These are phyloP conservation scores for Tinamus guttatus DNA, from an alignment of 2,113 vertebrate genomes.

Conservation along the genomic window DNA sequence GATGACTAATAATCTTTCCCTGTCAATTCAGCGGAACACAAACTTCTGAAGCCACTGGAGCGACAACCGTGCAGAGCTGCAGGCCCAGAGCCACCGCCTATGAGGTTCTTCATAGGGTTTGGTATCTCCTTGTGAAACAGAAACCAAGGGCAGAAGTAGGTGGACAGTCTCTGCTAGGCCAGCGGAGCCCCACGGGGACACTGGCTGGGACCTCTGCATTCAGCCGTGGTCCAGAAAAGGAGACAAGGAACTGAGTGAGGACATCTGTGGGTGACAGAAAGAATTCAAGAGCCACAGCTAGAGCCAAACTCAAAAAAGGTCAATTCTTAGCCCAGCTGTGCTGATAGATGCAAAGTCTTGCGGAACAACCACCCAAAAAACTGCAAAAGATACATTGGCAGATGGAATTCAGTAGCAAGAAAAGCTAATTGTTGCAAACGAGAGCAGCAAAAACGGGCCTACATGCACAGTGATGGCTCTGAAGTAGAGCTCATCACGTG, in stretches of 20 bases:
- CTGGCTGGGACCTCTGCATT: background rate
- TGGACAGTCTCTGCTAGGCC: background rate
- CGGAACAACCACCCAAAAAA: background rate
- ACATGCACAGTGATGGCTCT: background rate
- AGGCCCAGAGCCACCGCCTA: background rate
- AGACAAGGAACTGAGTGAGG: background rate
- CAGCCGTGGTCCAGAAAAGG: background rate
- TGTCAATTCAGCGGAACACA: background rate
- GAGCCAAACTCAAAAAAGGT: background rate
- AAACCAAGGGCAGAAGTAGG: background rate
- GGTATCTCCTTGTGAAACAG: background rate
- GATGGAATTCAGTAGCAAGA: background rate
- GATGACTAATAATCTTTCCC: background rate
- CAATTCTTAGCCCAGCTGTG: background rate
- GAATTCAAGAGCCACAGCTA: background rate
- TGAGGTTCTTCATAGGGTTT: background rate
- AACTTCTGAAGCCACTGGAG: background rate
- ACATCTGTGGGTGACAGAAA: background rate
- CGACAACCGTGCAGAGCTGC: background rate
- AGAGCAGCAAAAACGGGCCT: background rate
- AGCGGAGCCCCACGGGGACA: rapidly evolving
- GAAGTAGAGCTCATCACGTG: background rate
- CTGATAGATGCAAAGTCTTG: background rate
- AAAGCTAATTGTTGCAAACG: background rate
- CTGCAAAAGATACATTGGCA: background rate